Evolutionary conservation across 2,888 invertebrate species (phyloP), one percentile per base, ranked within the genome.

Genomic region (Yponomeuta cagnagella): DNA sequence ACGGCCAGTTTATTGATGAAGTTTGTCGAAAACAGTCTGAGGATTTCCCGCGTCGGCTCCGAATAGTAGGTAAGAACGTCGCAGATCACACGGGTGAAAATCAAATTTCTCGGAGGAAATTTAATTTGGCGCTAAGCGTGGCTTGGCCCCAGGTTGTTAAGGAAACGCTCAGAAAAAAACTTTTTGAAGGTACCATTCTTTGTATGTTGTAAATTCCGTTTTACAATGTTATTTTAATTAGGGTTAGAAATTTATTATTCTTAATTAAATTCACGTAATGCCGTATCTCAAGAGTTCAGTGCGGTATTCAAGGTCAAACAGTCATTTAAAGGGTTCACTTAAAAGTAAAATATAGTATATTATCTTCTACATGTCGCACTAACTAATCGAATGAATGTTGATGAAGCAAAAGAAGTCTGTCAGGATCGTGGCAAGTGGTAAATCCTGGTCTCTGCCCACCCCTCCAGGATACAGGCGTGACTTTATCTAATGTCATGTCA

Each of bases 61-160:
- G 23, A 68, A 68, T 43, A 68, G 68, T 68, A 31, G 15, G 43
- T 68, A 58, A 71, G 69, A 70, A 74, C 71, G 72, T 72, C n/a
- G 37, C 43, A 23, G 68, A 23, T 68, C 68, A 23, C 71, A 74
- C 74, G 75, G 52, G 72, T 70, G 76, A 72, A 78, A 82, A 81
- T 81, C 67, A 76, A 82, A 83, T 82, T 81, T 74, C 74, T 76
- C 74, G 58, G 72, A 74, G 74, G 71, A 76, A 79, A 82, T 79
- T 77, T 73, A 75, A 80, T 79, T 81, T 74, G 72, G 77, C 68
- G 70, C 63, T 73, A 76, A 78, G 75, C 76, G 74, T 69, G 77
- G 76, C 76, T 75, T 68, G 72, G 74, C 74, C 72, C 70, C 72
- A 67, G 72, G 74, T 72, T 74, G 72, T 71, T 74, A 76, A n/a